Percentiles rank a stretch among this genome's conserved stretches.
Conservation (phyloP, 2,888 invertebrate genomes). For the Tenthredo mesomela region DNA sequence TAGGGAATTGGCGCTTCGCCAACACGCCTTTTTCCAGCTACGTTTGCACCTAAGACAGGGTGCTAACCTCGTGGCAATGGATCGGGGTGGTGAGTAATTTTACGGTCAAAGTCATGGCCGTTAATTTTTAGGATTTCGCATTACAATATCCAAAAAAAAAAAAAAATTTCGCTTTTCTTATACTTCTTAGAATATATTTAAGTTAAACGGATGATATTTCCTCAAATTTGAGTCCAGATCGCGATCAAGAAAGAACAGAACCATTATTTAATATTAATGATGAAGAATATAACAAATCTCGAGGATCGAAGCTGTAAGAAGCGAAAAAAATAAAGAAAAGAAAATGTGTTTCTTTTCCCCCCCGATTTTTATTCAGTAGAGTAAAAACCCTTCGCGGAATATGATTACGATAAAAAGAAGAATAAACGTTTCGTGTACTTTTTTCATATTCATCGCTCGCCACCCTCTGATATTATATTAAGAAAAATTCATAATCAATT, state of each 20-base stretch:
- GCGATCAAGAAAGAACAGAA: not conserved
- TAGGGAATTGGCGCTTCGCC: slow-evolving; percentile 87
- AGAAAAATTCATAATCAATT: not conserved
- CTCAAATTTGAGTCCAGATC: too few relatives aligned
- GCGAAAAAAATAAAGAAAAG: not conserved
- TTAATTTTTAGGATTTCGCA: slow-evolving; percentile 53
- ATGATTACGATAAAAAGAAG: too few relatives aligned
- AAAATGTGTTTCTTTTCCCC: too few relatives aligned
- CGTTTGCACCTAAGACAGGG: slow-evolving; percentile 94
- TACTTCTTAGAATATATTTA: too few relatives aligned
- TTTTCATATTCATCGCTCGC: not conserved
- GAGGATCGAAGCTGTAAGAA: not conserved
- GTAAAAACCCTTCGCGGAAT: too few relatives aligned
- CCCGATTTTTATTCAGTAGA: too few relatives aligned
- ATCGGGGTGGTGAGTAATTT: slow-evolving; percentile 91
- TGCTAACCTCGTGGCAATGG: slow-evolving; percentile 94
- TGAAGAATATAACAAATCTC: not conserved
- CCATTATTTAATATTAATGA: not conserved
- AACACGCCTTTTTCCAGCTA: slow-evolving; percentile 95
- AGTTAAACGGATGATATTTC: too few relatives aligned
- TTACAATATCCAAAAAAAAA: slow-evolving; percentile 63
- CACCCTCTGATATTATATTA: not conserved
- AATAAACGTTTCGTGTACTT: not conserved
- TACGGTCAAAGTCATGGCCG: not conserved
- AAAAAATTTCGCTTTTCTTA: too few relatives aligned